phyloP scores from a whole-genome alignment of 1,140 invertebrate genomes.

The Bemisia tabaci region DNA sequence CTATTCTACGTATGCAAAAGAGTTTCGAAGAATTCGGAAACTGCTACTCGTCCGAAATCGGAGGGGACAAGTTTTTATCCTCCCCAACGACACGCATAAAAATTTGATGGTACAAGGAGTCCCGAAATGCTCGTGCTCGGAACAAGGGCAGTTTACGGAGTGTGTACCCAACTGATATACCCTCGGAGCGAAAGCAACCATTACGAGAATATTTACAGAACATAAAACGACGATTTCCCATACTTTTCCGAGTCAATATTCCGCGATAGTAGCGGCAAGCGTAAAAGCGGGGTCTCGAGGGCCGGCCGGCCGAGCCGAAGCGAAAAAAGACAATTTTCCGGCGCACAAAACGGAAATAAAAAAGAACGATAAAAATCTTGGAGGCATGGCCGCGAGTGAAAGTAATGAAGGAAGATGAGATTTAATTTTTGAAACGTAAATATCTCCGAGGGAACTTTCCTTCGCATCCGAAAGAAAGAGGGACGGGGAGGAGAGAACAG shows the following conservation, averaged over 20 bases:
- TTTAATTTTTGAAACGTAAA: background rate
- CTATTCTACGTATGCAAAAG: too few species aligned
- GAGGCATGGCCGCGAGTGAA: background rate
- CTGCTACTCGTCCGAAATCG: background rate
- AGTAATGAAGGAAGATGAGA: background rate
- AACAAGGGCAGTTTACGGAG: too few species aligned
- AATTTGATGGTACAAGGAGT: background rate
- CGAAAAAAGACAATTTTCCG: background rate
- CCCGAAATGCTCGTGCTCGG: background rate
- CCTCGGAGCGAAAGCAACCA: background rate
- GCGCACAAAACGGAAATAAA: background rate
- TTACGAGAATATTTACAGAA: background rate
- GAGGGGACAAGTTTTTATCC: too few species aligned
- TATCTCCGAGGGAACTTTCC: background rate
- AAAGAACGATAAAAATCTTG: background rate
- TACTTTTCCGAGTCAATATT: background rate
- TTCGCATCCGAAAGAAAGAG: background rate
- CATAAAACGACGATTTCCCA: background rate
- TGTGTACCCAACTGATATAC: too few species aligned
- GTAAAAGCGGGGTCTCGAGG: background rate
- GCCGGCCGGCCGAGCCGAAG: background rate
- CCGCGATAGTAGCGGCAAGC: background rate
- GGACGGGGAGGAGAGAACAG: background rate
- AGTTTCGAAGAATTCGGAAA: background rate
- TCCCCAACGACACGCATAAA: background rate